These are phyloP conservation scores for Microtus ochrogaster DNA, from an alignment of 2,113 vertebrate genomes.

Conservation along the genomic window DNA sequence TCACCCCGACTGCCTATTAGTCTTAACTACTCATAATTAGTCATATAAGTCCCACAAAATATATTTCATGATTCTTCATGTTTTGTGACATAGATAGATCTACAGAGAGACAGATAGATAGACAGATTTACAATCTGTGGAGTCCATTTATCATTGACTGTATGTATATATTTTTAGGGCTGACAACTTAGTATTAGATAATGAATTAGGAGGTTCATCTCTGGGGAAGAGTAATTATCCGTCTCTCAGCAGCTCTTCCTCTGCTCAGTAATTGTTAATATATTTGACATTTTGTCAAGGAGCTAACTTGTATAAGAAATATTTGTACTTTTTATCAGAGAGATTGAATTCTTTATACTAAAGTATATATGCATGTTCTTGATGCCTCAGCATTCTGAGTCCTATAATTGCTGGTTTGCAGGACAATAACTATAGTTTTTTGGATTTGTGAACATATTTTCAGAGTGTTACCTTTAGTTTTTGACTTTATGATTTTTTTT, in stretches of 20 bases:
- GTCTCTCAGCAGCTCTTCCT: neutral
- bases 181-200: neutral
- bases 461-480: neutral
- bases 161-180: neutral
- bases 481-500: neutral
- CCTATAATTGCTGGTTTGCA: neutral
- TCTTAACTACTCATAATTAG: neutral
- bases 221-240: neutral
- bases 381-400: neutral
- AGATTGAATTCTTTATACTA: neutral
- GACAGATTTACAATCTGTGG: neutral
- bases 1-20: neutral
- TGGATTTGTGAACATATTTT: neutral
- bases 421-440: neutral
- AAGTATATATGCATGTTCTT: neutral
- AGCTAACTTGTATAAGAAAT: neutral
- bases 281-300: neutral
- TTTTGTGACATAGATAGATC: neutral
- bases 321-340: neutral
- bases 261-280: neutral
- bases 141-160: neutral
- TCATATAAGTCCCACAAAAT: neutral
- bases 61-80: neutral
- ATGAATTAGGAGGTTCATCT: neutral
- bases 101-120: no score